These are phyloP conservation scores for Philaenus spumarius DNA, from an alignment of 1,140 invertebrate species.

Conservation along the genomic window DNA sequence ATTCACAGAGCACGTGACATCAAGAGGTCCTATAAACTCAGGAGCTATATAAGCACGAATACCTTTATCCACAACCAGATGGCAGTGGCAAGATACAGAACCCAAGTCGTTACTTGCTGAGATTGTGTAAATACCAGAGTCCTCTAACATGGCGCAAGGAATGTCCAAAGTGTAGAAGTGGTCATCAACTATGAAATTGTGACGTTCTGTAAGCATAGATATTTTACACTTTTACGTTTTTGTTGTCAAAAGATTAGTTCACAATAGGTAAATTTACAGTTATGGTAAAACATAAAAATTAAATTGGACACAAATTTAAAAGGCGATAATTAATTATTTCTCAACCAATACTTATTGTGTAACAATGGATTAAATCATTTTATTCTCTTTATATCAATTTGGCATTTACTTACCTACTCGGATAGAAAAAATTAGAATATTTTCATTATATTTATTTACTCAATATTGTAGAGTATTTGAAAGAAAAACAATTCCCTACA, in stretches of 20 bases:
- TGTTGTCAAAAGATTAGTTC: background rate
- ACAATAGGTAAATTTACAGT: background rate
- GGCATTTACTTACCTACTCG: no score
- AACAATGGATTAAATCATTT: no score
- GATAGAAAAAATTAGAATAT: no score
- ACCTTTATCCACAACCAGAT: slow-evolving; percentile 76
- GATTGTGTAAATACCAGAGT: slow-evolving; percentile 75
- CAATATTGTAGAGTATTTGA: no score
- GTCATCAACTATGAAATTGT: slow-evolving; percentile 47
- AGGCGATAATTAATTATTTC: no score
- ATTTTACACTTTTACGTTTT: background rate
- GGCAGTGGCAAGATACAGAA: slow-evolving; percentile 71
- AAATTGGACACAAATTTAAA: no score
- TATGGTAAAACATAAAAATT: background rate
- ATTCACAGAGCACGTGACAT: slow-evolving; percentile 47
- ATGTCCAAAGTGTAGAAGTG: slow-evolving; percentile 83
- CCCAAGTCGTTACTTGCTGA: slow-evolving; percentile 76
- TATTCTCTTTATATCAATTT: no score
- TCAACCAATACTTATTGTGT: no score
- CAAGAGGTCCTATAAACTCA: slow-evolving; percentile 61
- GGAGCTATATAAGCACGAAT: slow-evolving; percentile 72
- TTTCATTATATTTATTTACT: no score
- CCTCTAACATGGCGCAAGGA: slow-evolving; percentile 60
- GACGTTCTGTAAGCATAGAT: slow-evolving; percentile 41
- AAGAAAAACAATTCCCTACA: no score